A percentile compares a stretch with the other conserved stretches of the same genome.
These are phyloP conservation scores for Myoxocephalus aenaeus DNA, from an alignment of 2,797 vertebrate species.

Conservation along the genomic window DNA sequence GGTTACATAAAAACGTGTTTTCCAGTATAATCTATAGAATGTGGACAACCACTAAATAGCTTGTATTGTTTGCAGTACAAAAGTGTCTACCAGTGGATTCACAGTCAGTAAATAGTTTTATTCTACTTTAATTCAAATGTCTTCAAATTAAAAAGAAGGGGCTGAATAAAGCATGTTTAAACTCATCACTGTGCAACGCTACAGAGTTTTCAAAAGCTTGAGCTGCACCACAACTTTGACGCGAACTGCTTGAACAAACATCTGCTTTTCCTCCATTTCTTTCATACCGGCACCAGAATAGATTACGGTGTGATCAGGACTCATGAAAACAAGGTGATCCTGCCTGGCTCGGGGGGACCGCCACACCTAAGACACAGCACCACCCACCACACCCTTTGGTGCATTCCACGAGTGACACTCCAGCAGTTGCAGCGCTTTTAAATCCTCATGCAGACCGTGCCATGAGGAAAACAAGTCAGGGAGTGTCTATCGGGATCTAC, in stretches of 20 bases:
- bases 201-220: slow-evolving; percentile 11
- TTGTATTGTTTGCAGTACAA: slow-evolving; percentile 29
- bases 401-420: neutral
- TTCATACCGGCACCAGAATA: neutral
- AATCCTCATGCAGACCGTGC: neutral
- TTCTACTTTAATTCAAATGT: slow-evolving; percentile 26
- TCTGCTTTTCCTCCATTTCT: neutral
- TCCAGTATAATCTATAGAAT: slow-evolving; percentile 21
- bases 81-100: slow-evolving; percentile 25
- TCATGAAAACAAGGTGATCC: neutral
- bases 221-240: neutral
- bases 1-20: slow-evolving; percentile 15
- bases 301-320: neutral
- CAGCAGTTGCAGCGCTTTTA: neutral
- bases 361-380: neutral
- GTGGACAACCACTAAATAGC: neutral
- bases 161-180: slow-evolving; percentile 5
- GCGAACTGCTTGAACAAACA: neutral
- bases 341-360: neutral
- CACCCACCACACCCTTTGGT: neutral
- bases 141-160: slow-evolving; percentile 7
- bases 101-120: slow-evolving; percentile 34
- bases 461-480: neutral
- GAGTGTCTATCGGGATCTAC: neutral
- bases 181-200: slow-evolving; percentile 1